Percentiles rank a stretch among this genome's conserved stretches.
Evolutionary conservation across 2,797 vertebrate genomes (phyloP).

Genomic region (Pygocentrus nattereri): DNA sequence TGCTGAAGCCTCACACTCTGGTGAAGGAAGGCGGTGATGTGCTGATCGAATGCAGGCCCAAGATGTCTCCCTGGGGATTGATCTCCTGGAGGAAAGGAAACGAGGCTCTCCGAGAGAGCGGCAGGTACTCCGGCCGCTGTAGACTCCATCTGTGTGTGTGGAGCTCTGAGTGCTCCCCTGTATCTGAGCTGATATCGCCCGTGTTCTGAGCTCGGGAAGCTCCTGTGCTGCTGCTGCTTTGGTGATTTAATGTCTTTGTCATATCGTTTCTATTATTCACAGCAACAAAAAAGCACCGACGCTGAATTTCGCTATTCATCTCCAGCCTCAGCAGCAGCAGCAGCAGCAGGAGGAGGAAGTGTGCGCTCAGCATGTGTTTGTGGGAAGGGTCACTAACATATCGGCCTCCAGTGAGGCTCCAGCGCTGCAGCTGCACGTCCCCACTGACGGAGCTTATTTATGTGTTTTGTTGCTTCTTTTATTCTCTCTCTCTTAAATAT

Average conservation of each 20-base stretch:
- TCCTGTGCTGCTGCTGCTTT: neutral
- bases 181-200: constrained; percentile 46
- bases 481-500: too few species aligned
- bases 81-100: constrained; percentile 93
- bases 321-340: too few species aligned
- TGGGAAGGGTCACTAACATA: too few species aligned
- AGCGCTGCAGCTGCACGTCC: too few species aligned
- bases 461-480: too few species aligned
- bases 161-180: constrained; percentile 19
- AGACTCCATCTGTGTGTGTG: neutral
- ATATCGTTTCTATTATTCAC: constrained; percentile 57
- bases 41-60: constrained; percentile 93
- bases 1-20: constrained; percentile 88
- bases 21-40: constrained; percentile 92
- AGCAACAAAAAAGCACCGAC: constrained; percentile 25
- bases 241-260: constrained; percentile 41
- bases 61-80: constrained; percentile 93
- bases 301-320: neutral
- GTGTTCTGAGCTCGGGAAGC: neutral
- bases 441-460: too few species aligned
- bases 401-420: too few species aligned
- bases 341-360: too few species aligned
- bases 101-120: constrained; percentile 84
- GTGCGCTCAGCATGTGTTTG: too few species aligned
- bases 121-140: constrained; percentile 82